Conservation (phyloP, 2,113 vertebrate genomes). For the Trichomycterus rosablanca region DNA sequence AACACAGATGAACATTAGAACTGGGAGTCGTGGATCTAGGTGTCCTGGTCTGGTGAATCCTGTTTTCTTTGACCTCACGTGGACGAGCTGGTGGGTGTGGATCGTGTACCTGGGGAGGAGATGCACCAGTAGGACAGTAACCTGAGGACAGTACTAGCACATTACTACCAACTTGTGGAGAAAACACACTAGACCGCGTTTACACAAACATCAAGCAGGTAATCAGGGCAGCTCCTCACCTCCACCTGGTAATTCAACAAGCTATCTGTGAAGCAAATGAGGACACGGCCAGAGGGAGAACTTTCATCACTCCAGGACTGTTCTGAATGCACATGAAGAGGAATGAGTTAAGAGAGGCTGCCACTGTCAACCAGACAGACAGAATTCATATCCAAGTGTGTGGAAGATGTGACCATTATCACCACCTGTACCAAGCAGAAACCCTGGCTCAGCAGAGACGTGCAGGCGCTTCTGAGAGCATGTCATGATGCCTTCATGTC, state of each 20-base stretch:
- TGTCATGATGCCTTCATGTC: background rate
- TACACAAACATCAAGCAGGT: constrained; percentile 1
- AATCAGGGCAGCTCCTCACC: background rate
- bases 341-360: background rate
- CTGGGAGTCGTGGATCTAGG: too few species aligned
- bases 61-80: too few species aligned
- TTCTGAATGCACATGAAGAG: background rate
- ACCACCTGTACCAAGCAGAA: too few species aligned
- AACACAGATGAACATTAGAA: too few species aligned
- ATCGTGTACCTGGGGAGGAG: too few species aligned
- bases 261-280: background rate
- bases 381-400: too few species aligned
- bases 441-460: too few species aligned
- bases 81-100: too few species aligned
- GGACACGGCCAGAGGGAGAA: background rate
- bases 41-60: too few species aligned
- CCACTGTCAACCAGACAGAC: background rate
- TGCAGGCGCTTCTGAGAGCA: too few species aligned
- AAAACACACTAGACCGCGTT: background rate
- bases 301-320: background rate
- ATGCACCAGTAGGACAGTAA: too few species aligned
- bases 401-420: too few species aligned
- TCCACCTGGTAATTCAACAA: background rate
- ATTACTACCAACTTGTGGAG: background rate
- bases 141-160: background rate